Conservation (phyloP, 64 coral and sea anemone species). For the Trachythela sp. region DNA sequence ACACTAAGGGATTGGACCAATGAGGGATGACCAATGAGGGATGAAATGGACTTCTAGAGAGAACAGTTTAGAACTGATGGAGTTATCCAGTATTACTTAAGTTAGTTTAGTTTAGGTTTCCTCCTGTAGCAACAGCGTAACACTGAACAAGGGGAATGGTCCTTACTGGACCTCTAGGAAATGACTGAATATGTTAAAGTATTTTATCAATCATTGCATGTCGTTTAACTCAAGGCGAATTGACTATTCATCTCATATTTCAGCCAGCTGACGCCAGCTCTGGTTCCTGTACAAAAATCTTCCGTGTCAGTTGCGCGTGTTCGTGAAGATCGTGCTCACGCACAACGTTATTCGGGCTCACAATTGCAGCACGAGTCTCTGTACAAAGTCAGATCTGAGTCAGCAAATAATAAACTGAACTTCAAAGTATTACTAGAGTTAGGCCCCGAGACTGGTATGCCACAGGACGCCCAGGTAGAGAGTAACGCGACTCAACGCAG, state of each 20-base stretch:
- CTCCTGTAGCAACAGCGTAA: too few species aligned
- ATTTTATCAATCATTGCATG: too few species aligned
- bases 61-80: too few species aligned
- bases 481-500: neutral
- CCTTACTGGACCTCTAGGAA: too few species aligned
- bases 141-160: too few species aligned
- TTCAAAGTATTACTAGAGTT: neutral
- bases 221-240: neutral
- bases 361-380: neutral
- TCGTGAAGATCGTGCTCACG: constrained; percentile 5
- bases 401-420: constrained; percentile 13
- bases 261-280: neutral
- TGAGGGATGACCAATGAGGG: too few species aligned
- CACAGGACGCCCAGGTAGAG: neutral
- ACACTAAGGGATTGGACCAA: too few species aligned
- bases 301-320: neutral
- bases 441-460: neutral
- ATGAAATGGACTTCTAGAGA: too few species aligned
- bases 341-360: neutral
- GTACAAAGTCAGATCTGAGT: constrained; percentile 10
- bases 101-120: too few species aligned
- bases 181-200: too few species aligned
- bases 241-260: neutral
- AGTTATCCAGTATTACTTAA: too few species aligned
- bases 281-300: constrained; percentile 5